Base-by-base conservation (phyloP, 1,140 invertebrate genomes). In the Antheraea mylitta region DNA sequence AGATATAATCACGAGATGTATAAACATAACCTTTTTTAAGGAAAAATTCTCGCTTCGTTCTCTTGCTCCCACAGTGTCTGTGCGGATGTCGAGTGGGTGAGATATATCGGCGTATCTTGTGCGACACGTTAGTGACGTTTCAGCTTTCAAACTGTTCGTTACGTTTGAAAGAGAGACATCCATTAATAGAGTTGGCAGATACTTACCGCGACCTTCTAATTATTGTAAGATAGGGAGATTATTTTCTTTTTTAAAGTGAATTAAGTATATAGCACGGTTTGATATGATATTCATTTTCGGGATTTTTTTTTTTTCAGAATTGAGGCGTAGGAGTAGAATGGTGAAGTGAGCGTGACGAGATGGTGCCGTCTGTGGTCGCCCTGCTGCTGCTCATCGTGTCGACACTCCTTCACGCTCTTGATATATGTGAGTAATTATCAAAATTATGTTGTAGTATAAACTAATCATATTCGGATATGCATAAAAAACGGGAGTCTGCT, bases 341-440 rank as follows among this genome's bases (percentile, higher is more conserved):
- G 83, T 81, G 85, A 82, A 85, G 87, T 90, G 80, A 90, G 74
- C 53, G 80, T 70, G 72, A 77, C 87, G 86, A 78, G 79, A 88
- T 90, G 86, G 76, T 84, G 73, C 76, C 79, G 73, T 81, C 80
- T 79, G 76, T 86, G 71, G 80, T 85, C 72, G 82, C 78, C 22
- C 59, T 84, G 70, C 71, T 85, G 73, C 69, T 87, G 61, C 67
- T 86, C 42, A 77, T 70, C 38, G 77, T 70, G 53, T 81, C 78
- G 63, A 67, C 77, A 66, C 71, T 63, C 45, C 58, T 80, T 66
- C 70, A 72, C 67, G 85, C 83, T 70, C 78, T 88, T 42, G 87
- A 90, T 69, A 87, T 87, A 80, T 90, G 87, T 88, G 62, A 87
- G 87, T 89, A 76, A 16, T 10, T 30, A 7, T 66, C n/a, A 16